Evolutionary conservation across 2,113 vertebrate species (phyloP).

Genomic region (Megaleporinus macrocephalus): DNA sequence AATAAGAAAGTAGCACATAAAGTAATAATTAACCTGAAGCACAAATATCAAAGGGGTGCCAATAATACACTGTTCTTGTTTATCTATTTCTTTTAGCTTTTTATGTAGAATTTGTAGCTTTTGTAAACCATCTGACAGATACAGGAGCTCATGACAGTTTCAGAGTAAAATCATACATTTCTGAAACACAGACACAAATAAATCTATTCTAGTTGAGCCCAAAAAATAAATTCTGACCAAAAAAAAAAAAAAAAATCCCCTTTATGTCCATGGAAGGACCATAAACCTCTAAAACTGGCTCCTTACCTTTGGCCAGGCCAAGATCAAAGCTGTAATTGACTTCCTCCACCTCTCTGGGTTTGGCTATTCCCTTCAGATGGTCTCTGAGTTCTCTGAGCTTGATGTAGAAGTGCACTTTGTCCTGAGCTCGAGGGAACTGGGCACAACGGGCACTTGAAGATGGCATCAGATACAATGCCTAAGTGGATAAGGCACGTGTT

Average conservation of each 20-base stretch:
- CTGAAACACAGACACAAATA: too few species aligned
- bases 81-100: too few species aligned
- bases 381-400: conserved; percentile 94
- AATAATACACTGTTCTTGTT: too few species aligned
- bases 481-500: background rate
- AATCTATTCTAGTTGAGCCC: too few species aligned
- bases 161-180: too few species aligned
- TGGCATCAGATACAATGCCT: conserved; percentile 97
- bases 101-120: too few species aligned
- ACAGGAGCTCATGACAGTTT: too few species aligned
- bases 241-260: background rate
- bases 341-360: conserved; percentile 84
- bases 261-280: background rate
- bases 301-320: conserved; percentile 88
- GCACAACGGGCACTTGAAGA: conserved; percentile 97
- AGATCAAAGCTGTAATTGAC: conserved; percentile 88
- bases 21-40: too few species aligned
- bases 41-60: too few species aligned
- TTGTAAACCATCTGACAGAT: too few species aligned
- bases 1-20: too few species aligned
- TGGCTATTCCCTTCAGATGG: conserved; percentile 84
- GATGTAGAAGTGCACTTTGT: conserved; percentile 99
- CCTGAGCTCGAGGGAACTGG: conserved; percentile 97
- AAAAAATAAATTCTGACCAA: background rate
- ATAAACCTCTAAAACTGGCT: background rate